Base-by-base conservation (phyloP, 2,888 invertebrate species). In the Heliconius erato region DNA sequence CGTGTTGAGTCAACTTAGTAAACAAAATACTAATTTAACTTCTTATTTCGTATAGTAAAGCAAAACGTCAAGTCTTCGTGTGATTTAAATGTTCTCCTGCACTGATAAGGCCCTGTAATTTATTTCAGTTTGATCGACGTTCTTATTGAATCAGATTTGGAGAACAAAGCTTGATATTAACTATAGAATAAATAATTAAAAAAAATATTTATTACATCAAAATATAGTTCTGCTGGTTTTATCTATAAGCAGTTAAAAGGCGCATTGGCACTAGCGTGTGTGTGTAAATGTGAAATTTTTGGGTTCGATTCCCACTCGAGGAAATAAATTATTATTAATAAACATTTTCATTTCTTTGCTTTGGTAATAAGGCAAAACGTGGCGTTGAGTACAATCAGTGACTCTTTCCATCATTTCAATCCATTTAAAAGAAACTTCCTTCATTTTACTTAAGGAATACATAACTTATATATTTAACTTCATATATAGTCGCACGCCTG, bases 51-150 rank as follows among this genome's bases (percentile, higher is more conserved):
- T 74, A 74, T 74, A 74, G 32, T 74, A 44, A 82, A 83, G 74
- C 67, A 76, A 79, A 74, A 78, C 44, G 80, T 81, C 77, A 77
- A 67, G 35, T 32, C 65, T 74, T 44, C 67, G 74, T 84, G 83
- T 82, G 77, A 82, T 84, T 84, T 84, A 80, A 84, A 83, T 74
- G 82, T 74, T 78, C 78, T 79, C 82, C 69, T 65, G 23, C 67
- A 69, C 54, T 79, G 84, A 83, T 85, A 83, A 84, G 67, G 76
- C 28, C 40, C 54, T 26, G 69, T 82, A 81, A 83, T 84, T 84
- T 84, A 84, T 82, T 80, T 44, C 79, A 79, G 65, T 67, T 79
- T 82, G 84, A 82, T 84, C 84, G 80, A 82, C 80, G 26, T 71
- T 65, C 49, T 74, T 78, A 80, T 83, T 81, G 83, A 84, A 83